phyloP scores from a whole-genome alignment of 2,888 invertebrate species.

The Dinocampus coccinellae region DNA sequence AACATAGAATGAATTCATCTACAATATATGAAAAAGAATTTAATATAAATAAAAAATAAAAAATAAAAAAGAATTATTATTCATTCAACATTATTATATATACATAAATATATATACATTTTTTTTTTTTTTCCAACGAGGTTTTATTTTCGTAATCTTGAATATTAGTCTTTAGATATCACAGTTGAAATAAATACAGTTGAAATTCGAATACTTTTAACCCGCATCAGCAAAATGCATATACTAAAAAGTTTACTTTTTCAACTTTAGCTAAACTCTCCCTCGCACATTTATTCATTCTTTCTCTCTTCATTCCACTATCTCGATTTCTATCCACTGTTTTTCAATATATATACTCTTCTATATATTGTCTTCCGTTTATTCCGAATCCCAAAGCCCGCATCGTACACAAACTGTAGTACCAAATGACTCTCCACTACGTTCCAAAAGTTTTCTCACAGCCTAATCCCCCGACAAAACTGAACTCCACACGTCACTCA shows the following conservation, averaged over 20 bases:
- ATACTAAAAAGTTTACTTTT: conserved; percentile 21
- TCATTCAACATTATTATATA: no score
- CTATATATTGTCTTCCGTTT: background rate
- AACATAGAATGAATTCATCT: no score
- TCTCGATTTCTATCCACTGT: background rate
- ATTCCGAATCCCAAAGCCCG: background rate
- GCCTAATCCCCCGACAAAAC: background rate
- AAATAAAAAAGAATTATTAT: no score
- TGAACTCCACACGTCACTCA: conserved; percentile 19
- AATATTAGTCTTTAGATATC: no score
- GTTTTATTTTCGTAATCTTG: background rate
- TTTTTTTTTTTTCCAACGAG: no score
- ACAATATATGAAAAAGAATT: no score
- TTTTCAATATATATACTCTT: background rate
- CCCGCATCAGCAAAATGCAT: conserved; percentile 12
- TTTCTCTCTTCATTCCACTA: background rate
- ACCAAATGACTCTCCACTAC: background rate
- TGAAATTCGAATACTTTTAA: conserved; percentile 8
- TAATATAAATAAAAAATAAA: no score
- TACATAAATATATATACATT: no score
- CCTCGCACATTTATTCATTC: background rate
- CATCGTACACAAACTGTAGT: background rate
- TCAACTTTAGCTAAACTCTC: conserved; percentile 11
- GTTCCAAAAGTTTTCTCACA: background rate
- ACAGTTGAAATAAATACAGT: no score